A percentile compares a stretch with the other conserved stretches of the same genome.
phyloP scores from a whole-genome alignment of 2,113 vertebrate species.

The Rhinolophus sinicus region DNA sequence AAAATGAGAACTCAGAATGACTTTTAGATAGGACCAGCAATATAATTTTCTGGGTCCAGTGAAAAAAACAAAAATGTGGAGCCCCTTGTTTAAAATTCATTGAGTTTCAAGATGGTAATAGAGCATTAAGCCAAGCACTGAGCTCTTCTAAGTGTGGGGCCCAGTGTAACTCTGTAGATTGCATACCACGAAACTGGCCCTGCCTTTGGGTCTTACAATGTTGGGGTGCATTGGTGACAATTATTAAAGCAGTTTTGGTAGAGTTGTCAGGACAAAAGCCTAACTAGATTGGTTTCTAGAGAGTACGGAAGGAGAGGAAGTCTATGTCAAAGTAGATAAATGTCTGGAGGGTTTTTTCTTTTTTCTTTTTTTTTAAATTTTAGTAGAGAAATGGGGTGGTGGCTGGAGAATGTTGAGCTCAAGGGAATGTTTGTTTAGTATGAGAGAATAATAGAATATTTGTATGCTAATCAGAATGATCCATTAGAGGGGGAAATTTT shows the following conservation, averaged over 20 bases:
- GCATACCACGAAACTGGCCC: neutral
- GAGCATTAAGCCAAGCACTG: neutral
- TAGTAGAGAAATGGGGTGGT: neutral
- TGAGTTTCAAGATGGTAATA: neutral
- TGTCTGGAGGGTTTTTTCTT: neutral
- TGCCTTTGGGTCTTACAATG: neutral
- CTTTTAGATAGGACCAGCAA: neutral
- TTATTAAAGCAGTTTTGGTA: neutral
- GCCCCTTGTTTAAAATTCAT: neutral
- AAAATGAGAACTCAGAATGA: slow-evolving; percentile 12
- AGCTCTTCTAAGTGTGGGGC: neutral
- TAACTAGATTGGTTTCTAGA: slow-evolving; percentile 10
- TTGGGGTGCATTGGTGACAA: neutral
- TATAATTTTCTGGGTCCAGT: neutral
- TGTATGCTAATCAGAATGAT: neutral
- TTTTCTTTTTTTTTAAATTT: neutral
- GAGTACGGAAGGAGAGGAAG: neutral
- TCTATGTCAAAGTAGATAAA: neutral
- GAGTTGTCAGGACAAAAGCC: neutral
- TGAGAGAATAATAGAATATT: neutral
- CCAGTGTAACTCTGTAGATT: neutral
- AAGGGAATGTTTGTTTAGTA: neutral
- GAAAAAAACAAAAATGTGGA: neutral
- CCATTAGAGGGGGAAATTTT: neutral
- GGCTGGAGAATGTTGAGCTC: neutral